Evolutionary conservation across 2,113 vertebrate genomes (phyloP).

Genomic region (human): DNA sequence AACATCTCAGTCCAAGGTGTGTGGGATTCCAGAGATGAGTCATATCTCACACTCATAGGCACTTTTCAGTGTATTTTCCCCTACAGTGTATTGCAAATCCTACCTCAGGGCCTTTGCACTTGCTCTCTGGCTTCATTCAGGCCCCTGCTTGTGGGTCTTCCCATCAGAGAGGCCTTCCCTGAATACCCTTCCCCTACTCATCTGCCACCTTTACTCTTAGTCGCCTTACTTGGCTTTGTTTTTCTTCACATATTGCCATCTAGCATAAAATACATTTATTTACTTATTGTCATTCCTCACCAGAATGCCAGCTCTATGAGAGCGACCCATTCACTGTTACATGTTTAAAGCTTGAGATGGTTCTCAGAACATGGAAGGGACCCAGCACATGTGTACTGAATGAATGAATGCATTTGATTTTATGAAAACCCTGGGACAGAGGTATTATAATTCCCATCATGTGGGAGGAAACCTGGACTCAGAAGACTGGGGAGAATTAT

Average conservation of each 20-base stretch:
- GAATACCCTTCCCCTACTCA: not conserved
- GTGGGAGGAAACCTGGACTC: not conserved
- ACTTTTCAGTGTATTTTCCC: not conserved
- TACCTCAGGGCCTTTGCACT: not conserved
- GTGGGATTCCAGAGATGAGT: not conserved
- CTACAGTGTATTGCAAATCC: fast-evolving
- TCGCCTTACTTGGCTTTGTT: not conserved
- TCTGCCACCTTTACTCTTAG: not conserved
- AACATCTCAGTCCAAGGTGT: not conserved
- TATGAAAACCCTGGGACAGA: not conserved
- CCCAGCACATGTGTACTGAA: not conserved
- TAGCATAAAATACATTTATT: not conserved
- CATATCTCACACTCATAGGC: fast-evolving
- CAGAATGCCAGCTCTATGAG: fast-evolving
- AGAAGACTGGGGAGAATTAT: not conserved
- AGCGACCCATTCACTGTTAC: fast-evolving
- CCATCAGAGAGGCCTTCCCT: not conserved
- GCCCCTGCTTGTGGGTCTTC: not conserved
- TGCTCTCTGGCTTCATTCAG: fast-evolving
- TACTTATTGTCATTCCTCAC: not conserved
- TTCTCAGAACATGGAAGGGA: not conserved
- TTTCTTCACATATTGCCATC: not conserved
- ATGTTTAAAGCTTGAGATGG: not conserved
- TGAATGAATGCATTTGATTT: not conserved
- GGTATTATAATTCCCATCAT: fast-evolving